Conservation (phyloP, 1,140 invertebrate genomes). For the Drosophila micromelanica region DNA sequence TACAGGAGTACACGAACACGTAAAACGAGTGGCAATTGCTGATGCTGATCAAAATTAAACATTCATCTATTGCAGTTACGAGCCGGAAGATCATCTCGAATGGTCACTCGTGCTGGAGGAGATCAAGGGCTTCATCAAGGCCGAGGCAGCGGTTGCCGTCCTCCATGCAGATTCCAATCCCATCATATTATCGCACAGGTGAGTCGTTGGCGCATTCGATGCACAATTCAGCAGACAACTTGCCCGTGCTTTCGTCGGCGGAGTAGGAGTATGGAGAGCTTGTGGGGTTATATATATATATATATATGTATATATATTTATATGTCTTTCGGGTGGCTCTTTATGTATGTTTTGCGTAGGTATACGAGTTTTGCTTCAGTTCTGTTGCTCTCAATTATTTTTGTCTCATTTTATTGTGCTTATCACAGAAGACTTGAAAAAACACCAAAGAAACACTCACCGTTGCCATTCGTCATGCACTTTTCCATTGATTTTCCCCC, state of each 20-base stretch:
- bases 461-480: slow-evolving; percentile 73
- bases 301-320: slow-evolving; percentile 29
- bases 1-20: slow-evolving; percentile 96
- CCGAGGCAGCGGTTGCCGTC: slow-evolving; percentile 94
- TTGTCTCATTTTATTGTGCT: slow-evolving; percentile 72
- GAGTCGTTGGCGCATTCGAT: slow-evolving; percentile 72
- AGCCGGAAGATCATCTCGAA: slow-evolving; percentile 98
- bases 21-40: slow-evolving; percentile 62
- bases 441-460: slow-evolving; percentile 81
- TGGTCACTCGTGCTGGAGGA: slow-evolving; percentile 97
- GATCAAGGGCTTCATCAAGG: slow-evolving; percentile 97
- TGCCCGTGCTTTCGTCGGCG: slow-evolving; percentile 84
- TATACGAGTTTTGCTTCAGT: slow-evolving; percentile 79
- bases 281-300: slow-evolving; percentile 58
- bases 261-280: slow-evolving; percentile 81
- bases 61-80: slow-evolving; percentile 86
- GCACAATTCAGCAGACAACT: slow-evolving; percentile 48
- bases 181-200: slow-evolving; percentile 93
- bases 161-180: slow-evolving; percentile 94
- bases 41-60: slow-evolving; percentile 23
- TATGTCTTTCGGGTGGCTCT: slow-evolving; percentile 32
- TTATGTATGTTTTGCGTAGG: slow-evolving; percentile 59
- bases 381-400: slow-evolving; percentile 66
- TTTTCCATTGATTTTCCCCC: slow-evolving; percentile 59
- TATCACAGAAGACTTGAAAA: slow-evolving; percentile 84